These are phyloP conservation scores for Mycteria americana DNA, from an alignment of 2,797 vertebrate genomes.

Conservation along the genomic window DNA sequence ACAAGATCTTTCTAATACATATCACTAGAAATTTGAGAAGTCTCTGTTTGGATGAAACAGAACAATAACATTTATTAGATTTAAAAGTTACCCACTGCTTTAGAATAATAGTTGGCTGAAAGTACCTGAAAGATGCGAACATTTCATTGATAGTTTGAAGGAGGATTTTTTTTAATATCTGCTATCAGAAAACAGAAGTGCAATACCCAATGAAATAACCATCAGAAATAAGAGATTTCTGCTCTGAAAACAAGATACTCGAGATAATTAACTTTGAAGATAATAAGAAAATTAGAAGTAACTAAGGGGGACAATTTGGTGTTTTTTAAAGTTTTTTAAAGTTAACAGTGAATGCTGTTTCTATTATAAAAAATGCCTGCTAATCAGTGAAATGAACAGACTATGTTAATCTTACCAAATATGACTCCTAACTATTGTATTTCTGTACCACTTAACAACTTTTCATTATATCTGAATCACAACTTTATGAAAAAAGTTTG, in stretches of 20 bases:
- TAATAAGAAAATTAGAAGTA: neutral
- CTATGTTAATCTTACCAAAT: neutral
- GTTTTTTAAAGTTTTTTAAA: neutral
- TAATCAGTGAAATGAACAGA: neutral
- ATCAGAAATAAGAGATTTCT: neutral
- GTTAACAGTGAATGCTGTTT: neutral
- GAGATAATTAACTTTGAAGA: neutral
- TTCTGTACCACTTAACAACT: neutral
- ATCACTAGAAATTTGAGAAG: neutral
- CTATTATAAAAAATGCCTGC: neutral
- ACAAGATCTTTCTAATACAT: neutral
- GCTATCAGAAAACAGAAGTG: neutral
- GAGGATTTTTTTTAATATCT: neutral
- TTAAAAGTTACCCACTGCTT: neutral
- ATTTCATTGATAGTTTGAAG: neutral
- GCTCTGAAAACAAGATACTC: neutral
- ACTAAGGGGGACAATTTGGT: neutral
- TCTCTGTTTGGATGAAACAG: neutral
- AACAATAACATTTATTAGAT: neutral
- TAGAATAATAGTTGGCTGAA: neutral
- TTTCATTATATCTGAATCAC: neutral
- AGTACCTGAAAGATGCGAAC: neutral
- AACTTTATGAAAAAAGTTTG: neutral
- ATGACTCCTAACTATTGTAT: neutral
- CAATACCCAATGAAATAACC: neutral